A percentile compares a stretch with the other conserved stretches of the same genome.
These are phyloP conservation scores for Riparia riparia DNA, from an alignment of 2,113 vertebrate genomes.

Conservation along the genomic window DNA sequence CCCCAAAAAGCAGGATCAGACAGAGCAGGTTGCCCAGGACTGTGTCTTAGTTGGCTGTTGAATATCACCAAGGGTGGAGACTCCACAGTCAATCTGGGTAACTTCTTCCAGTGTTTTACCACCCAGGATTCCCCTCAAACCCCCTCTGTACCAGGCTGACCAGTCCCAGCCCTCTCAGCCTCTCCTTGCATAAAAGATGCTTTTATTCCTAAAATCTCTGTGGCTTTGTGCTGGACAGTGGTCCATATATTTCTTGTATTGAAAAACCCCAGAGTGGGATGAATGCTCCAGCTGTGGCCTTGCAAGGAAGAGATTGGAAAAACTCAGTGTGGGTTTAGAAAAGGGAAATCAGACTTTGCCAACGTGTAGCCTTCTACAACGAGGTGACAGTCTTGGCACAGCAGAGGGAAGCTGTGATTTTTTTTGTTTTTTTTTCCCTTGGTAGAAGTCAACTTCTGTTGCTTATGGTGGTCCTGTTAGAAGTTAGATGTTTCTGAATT, in stretches of 20 bases:
- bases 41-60: neutral
- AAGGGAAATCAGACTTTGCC: neutral
- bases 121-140: neutral
- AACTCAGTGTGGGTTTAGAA: neutral
- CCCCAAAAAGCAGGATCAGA: neutral
- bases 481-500: neutral
- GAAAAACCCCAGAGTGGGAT: neutral
- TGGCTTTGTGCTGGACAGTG: neutral
- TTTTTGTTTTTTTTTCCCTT: neutral
- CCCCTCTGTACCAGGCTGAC: neutral
- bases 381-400: neutral
- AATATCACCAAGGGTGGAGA: neutral
- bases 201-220: neutral
- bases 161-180: neutral
- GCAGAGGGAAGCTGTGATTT: neutral
- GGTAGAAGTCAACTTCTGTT: neutral
- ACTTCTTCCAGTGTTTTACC: neutral
- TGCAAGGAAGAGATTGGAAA: neutral
- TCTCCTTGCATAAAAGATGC: neutral
- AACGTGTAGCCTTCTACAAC: neutral
- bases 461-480: neutral
- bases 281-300: neutral
- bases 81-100: neutral
- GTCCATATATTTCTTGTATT: neutral
- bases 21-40: neutral